Evolutionary conservation across 2,113 vertebrate species (phyloP), one percentile per base, ranked within the genome.

Genomic region (Syngnathus floridae): DNA sequence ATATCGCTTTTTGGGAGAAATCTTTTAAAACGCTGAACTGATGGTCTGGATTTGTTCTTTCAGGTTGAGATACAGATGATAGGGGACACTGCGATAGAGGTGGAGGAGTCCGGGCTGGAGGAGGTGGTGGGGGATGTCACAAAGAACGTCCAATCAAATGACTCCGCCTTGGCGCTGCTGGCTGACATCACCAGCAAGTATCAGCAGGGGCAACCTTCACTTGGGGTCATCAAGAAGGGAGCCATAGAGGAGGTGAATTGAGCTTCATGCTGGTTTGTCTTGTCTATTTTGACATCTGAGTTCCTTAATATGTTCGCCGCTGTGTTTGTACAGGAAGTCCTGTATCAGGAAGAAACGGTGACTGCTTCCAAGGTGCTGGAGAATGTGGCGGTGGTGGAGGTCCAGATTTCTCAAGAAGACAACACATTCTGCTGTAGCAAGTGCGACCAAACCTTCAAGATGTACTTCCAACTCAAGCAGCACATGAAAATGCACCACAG

Each of bases 141-240:
- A 58, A 93, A 92, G 58, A 90, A 91, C 2, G 86, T 92, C 66
- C 92, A 93, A 67, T 95, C 95, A 0, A 94, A 95, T 64, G 95
- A 97, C 73, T 98, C 96, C 0, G 96, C 97, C 22, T 88, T 99
- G 79, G 96, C 95, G 36, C 89, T 99, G 69, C 88, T 99, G 64
- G 97, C 97, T 7, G 97, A 99, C 80, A 98, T 99, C 68, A 99
- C 97, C 77, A 99, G 97, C 85, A 98, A 98, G 83, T 99, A 98
- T 84, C 95, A 95, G 63, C 95, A 94, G 16, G 96, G 90, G 54
- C 93, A 94, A 62, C 74, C 82, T 49, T 72, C 82, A 0, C 70
- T 88, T n/a, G 89, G 90, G 4, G 68, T 88, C 19, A 60, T 86
- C 35, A 89, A 84, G 57, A 87, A 82, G 52, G 84, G 41, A 56